Conservation (phyloP, 2,113 vertebrate species). For the Calidris pygmaea region DNA sequence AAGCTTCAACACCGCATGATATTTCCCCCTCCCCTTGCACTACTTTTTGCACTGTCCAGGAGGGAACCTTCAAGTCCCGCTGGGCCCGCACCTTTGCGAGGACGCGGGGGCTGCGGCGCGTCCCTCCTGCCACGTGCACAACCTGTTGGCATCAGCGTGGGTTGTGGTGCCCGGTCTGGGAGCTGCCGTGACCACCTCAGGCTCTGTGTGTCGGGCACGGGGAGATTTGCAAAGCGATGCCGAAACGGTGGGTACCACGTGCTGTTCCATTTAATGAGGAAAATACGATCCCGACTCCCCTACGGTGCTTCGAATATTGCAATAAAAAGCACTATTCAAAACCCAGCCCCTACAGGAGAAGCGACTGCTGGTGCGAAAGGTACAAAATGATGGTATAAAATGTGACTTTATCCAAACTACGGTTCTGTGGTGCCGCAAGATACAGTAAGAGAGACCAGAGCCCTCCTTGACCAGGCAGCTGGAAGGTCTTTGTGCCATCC, state of each 20-base stretch:
- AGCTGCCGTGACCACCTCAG: not conserved
- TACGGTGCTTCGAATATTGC: not conserved
- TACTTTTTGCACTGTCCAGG: not conserved
- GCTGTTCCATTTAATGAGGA: not conserved
- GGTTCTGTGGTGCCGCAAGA: not conserved
- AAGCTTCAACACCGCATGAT: not conserved
- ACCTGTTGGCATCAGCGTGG: not conserved
- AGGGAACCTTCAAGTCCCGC: not conserved
- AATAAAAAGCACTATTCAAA: not conserved
- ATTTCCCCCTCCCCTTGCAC: not conserved
- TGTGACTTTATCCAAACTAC: not conserved
- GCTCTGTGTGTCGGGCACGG: not conserved
- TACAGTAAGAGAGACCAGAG: not conserved
- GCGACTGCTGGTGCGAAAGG: not conserved
- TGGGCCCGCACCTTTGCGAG: accelerated
- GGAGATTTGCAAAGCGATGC: not conserved
- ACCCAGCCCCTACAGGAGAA: not conserved
- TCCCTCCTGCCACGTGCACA: not conserved
- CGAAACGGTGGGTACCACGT: not conserved
- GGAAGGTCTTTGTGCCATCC: not conserved
- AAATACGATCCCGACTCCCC: not conserved
- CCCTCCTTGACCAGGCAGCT: not conserved
- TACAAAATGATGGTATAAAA: not conserved
- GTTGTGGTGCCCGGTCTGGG: not conserved
- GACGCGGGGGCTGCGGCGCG: accelerated